Percentiles rank a stretch among this genome's conserved stretches.
These are phyloP conservation scores for Steinernema carpocapsae DNA, from an alignment of 2,888 invertebrate species.

Conservation along the genomic window DNA sequence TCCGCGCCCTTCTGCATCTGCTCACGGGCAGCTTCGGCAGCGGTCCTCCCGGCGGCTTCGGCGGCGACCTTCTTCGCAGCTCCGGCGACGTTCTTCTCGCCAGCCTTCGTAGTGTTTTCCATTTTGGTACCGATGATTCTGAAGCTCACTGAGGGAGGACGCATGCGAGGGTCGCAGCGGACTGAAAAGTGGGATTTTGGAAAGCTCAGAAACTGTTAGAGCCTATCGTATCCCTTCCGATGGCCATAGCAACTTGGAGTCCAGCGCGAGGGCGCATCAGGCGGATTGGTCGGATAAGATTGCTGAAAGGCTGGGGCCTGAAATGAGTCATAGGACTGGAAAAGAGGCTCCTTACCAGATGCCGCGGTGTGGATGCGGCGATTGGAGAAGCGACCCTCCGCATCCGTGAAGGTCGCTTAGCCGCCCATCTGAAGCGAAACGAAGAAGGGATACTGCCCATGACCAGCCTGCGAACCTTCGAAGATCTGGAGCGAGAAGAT, in stretches of 20 bases:
- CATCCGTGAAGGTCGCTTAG: slow-evolving; percentile 25
- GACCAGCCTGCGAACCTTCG: not conserved
- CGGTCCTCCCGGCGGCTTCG: no score
- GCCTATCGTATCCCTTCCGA: not conserved
- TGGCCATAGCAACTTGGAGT: not conserved
- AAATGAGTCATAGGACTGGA: no score
- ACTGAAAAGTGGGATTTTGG: no score
- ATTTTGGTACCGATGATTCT: no score
- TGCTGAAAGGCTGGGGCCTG: not conserved
- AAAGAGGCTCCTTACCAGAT: no score
- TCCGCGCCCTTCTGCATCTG: no score
- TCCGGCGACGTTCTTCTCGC: no score
- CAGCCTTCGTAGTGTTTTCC: no score
- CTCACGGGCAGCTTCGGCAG: no score
- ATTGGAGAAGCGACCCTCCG: slow-evolving; percentile 32
- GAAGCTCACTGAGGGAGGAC: slow-evolving; percentile 8
- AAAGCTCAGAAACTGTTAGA: no score
- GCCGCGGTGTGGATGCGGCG: slow-evolving; percentile 34
- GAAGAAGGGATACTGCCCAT: slow-evolving; percentile 13
- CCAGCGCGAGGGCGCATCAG: not conserved
- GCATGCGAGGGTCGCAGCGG: slow-evolving; percentile 4
- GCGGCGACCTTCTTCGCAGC: no score
- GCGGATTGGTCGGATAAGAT: not conserved
- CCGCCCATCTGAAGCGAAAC: slow-evolving; percentile 6
- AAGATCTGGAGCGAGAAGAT: not conserved